Conservation (phyloP, 2,797 vertebrate genomes). For the Myiotriccus ornatus region DNA sequence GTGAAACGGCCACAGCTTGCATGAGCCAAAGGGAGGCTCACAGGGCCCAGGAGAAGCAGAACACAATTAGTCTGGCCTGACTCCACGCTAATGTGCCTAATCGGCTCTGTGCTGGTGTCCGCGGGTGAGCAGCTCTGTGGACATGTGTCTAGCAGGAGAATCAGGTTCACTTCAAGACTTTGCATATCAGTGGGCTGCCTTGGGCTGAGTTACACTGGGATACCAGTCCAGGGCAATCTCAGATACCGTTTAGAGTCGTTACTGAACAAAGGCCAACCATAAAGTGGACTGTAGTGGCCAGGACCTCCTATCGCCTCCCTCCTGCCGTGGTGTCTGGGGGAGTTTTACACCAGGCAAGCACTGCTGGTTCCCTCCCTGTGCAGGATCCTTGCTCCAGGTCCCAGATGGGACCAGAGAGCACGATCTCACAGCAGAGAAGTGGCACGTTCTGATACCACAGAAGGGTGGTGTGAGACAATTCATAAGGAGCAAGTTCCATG, state of each 20-base stretch:
- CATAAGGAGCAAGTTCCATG: neutral
- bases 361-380: neutral
- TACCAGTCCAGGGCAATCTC: neutral
- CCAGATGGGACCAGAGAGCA: neutral
- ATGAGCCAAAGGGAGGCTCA: neutral
- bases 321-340: fast-evolving
- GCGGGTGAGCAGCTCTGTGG: fast-evolving
- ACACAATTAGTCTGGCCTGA: neutral
- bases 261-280: neutral
- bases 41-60: neutral
- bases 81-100: neutral
- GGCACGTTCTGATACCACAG: neutral
- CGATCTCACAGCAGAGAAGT: neutral
- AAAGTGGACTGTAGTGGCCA: neutral
- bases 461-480: neutral
- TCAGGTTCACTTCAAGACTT: neutral
- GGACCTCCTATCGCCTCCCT: neutral
- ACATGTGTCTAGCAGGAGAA: neutral
- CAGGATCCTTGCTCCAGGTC: neutral
- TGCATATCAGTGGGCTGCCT: neutral
- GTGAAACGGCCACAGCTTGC: neutral
- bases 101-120: fast-evolving
- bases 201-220: neutral
- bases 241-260: neutral
- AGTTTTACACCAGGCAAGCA: neutral